Conservation (phyloP, 2,113 vertebrate species). For the Cyprinodon variegatus region DNA sequence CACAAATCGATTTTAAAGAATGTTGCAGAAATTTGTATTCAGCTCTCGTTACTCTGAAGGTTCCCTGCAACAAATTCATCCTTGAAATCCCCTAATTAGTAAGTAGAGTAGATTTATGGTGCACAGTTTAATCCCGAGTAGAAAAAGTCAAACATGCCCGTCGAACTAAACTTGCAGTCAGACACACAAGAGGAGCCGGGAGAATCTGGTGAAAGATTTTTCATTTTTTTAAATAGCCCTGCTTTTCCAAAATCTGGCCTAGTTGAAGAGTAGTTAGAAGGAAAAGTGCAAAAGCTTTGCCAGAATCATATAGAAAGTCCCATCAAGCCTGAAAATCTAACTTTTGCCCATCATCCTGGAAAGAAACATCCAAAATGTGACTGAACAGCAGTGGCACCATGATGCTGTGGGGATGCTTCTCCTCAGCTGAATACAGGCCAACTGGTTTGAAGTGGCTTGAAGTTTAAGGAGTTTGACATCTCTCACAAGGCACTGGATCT, state of each 20-base stretch:
- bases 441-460: not conserved
- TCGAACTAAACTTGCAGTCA: conserved; percentile 2
- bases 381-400: no score
- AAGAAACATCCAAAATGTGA: no score
- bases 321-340: no score
- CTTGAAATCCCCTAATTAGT: not conserved
- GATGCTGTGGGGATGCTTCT: no score
- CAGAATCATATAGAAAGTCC: no score
- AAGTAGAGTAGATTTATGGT: not conserved
- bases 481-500: no score
- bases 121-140: not conserved
- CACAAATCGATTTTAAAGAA: no score
- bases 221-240: not conserved
- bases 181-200: not conserved
- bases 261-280: no score
- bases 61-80: not conserved
- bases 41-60: no score
- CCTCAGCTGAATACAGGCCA: not conserved
- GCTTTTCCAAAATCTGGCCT: not conserved
- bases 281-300: no score
- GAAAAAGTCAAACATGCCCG: not conserved
- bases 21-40: no score
- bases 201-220: not conserved
- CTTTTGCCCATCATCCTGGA: no score
- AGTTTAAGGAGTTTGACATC: not conserved